Conservation (phyloP, 2,888 invertebrate species). For the Athalia circularis region DNA sequence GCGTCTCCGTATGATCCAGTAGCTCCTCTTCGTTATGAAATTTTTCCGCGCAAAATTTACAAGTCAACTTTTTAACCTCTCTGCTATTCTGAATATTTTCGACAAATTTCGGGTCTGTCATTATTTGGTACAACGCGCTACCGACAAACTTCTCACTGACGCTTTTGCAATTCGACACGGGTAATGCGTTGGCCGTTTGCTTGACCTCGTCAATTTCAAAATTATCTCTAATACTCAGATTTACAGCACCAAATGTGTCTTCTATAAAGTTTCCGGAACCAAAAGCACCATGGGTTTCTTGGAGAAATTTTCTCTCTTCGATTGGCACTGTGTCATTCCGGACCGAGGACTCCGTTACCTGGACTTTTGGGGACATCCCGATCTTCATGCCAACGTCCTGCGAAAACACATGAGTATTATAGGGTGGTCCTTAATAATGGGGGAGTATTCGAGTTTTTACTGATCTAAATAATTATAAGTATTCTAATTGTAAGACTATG, state of each 20-base stretch:
- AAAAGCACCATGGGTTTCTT: background rate
- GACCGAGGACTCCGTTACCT: background rate
- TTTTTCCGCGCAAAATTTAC: constrained; percentile 65
- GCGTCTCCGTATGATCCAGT: constrained; percentile 61
- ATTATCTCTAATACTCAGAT: constrained; percentile 5
- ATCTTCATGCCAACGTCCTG: background rate
- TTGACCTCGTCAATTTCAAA: background rate
- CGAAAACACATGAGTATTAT: background rate
- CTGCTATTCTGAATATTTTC: constrained; percentile 55
- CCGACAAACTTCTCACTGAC: constrained; percentile 59
- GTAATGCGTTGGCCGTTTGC: background rate
- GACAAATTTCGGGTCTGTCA: constrained; percentile 67
- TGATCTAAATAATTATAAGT: no score
- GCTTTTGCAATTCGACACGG: background rate
- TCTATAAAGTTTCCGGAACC: background rate
- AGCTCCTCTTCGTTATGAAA: constrained; percentile 60
- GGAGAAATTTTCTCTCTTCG: background rate
- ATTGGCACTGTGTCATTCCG: background rate
- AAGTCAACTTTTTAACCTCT: constrained; percentile 51
- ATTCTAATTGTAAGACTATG: no score
- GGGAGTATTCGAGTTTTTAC: no score
- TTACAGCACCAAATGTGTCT: constrained; percentile 19
- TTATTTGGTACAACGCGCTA: constrained; percentile 67
- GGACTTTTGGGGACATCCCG: background rate
- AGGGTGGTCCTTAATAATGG: background rate